Evolutionary conservation across 1,140 invertebrate genomes (phyloP).

Genomic region (Drosophila dunni): DNA sequence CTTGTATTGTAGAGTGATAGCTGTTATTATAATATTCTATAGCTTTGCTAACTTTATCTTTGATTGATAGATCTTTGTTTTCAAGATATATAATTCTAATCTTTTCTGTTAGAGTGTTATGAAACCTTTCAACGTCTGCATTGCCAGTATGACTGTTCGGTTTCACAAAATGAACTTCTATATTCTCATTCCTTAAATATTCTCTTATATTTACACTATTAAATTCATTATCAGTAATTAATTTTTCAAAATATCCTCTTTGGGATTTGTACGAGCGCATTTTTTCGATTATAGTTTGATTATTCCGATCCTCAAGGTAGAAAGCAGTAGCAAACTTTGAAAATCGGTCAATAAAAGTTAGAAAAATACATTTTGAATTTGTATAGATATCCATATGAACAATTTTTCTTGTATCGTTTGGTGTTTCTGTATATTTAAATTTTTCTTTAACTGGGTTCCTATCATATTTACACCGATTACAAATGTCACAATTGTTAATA

Average conservation of each 20-base stretch:
- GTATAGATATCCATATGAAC: slow-evolving; percentile 44
- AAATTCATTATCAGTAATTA: slow-evolving; percentile 30
- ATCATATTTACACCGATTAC: slow-evolving; percentile 41
- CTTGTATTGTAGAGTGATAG: too few relatives aligned
- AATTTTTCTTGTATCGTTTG: slow-evolving; percentile 38
- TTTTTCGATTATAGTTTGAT: slow-evolving; percentile 39
- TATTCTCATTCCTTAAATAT: slow-evolving; percentile 35
- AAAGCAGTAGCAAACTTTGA: slow-evolving; percentile 24
- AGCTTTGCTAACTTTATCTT: too few relatives aligned
- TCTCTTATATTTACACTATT: slow-evolving; percentile 36
- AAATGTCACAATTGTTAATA: slow-evolving; percentile 51
- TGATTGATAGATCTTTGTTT: slow-evolving; percentile 12
- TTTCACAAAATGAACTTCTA: slow-evolving; percentile 40
- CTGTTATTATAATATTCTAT: too few relatives aligned
- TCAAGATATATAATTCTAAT: slow-evolving; percentile 36
- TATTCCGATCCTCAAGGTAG: slow-evolving; percentile 30
- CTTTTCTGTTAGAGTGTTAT: slow-evolving; percentile 38
- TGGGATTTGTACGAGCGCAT: slow-evolving; percentile 32
- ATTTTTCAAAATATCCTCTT: slow-evolving; percentile 34
- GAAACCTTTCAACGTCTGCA: background rate
- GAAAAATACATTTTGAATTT: slow-evolving; percentile 20
- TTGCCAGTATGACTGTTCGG: slow-evolving; percentile 10
- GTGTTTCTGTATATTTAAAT: slow-evolving; percentile 29
- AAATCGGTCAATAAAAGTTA: slow-evolving; percentile 40
- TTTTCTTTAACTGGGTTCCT: slow-evolving; percentile 40